Base-by-base conservation (phyloP, 2,888 invertebrate genomes). In the Pollenia amentaria region DNA sequence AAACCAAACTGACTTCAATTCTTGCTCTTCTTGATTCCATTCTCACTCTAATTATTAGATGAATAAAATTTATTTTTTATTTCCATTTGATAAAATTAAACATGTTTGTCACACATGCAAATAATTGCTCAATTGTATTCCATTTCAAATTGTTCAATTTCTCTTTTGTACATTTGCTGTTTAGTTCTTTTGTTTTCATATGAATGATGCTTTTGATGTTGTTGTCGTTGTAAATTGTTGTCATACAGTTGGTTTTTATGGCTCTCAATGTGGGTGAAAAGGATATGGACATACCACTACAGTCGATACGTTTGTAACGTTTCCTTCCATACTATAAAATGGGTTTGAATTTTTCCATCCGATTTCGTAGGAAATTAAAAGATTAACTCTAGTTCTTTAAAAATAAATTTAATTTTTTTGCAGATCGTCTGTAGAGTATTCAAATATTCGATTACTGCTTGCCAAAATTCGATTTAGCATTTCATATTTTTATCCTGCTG, bases 41-140 rank as follows among this genome's bases (percentile, higher is more conserved):
- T n/a, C 48, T 57, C 40, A 14, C n/a, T 55, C 42, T 29, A 40
- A 55, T 64, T 48, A 57, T 21, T 72, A 18, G 11, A 46, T 57
- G 57, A 55, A 29, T 65, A 77, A 38, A 44, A 40, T 42, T 53
- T 38, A 9, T n/a, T 55, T 80, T 65, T 80, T 72, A 55, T 53
- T 80, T 72, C 38, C 55, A 40, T 64, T 80, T 80, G 65, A 72
- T 55, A 73, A 64, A 72, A 65, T 38, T 80, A 70, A 73, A 51
- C 83, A 86, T 84, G 88, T 83, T 85, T 91, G 92, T 91, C 91
- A 90, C 91, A 91, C 91, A 92, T 91, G 91, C 92, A 91, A 92
- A 92, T 91, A 91, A 91, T 91, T 91, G 91, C 90, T 90, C 89
- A 90, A 90, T 91, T 90, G 70, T 76, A 73, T 73, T 78, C 73